phyloP scores from a whole-genome alignment of 2,888 invertebrate species.

The Melanotus villosus region DNA sequence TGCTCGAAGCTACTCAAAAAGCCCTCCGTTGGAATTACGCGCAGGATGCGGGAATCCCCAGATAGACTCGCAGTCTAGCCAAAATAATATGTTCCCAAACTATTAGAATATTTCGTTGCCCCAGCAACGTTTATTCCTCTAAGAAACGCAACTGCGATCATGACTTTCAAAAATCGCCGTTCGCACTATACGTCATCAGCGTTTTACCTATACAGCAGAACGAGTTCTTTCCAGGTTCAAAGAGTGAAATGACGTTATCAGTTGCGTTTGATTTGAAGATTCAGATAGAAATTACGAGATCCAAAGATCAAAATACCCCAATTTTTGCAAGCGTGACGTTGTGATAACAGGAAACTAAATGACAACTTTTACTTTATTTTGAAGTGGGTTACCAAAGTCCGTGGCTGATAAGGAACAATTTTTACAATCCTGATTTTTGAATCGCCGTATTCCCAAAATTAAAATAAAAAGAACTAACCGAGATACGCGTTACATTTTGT shows the following conservation, averaged over 20 bases:
- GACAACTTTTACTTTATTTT: too few species aligned
- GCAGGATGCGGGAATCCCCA: constrained; percentile 21
- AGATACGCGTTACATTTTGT: too few species aligned
- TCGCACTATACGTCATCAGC: constrained; percentile 1
- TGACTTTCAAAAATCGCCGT: constrained; percentile 9
- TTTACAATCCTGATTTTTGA: too few species aligned
- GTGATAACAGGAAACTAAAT: too few species aligned
- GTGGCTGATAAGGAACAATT: too few species aligned
- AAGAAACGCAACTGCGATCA: too few species aligned
- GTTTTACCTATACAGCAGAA: neutral
- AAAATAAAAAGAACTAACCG: too few species aligned
- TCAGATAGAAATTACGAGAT: neutral
- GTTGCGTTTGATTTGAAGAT: neutral
- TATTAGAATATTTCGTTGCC: too few species aligned
- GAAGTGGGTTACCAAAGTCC: too few species aligned
- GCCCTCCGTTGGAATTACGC: neutral
- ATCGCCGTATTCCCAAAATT: too few species aligned
- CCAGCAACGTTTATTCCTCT: too few species aligned
- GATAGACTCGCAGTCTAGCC: neutral
- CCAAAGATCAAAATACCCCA: neutral
- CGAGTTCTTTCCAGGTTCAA: constrained; percentile 1
- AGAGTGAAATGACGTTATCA: constrained; percentile 3
- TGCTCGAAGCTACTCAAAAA: constrained; percentile 1
- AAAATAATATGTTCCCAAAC: neutral
- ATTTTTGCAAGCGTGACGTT: neutral